A percentile compares a stretch with the other conserved stretches of the same genome.
phyloP scores from a whole-genome alignment of 2,888 invertebrate genomes.

The Eupithecia vulgata region DNA sequence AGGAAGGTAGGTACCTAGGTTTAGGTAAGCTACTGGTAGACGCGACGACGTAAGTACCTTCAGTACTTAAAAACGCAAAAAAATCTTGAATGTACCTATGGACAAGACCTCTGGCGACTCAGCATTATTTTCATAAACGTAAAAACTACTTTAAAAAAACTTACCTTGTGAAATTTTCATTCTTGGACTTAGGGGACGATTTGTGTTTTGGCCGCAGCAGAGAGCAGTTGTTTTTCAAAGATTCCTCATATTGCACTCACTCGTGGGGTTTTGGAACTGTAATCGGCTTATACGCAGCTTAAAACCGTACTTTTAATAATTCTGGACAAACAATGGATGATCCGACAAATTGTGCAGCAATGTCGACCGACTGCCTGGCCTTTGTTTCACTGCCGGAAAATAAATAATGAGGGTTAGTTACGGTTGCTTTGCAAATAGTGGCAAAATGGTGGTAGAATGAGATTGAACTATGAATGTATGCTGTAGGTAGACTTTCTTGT shows the following conservation, averaged over 20 bases:
- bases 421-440: background rate
- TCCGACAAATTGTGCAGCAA: slow-evolving; percentile 18
- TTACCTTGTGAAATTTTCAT: slow-evolving; percentile 31
- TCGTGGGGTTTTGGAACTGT: background rate
- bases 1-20: no score
- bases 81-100: background rate
- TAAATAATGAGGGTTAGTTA: slow-evolving; percentile 17
- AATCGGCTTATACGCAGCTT: slow-evolving; percentile 10
- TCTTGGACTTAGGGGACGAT: background rate
- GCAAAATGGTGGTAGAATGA: background rate
- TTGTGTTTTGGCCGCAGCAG: background rate
- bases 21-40: background rate
- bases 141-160: slow-evolving; percentile 13
- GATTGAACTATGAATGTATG: background rate
- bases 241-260: slow-evolving; percentile 15
- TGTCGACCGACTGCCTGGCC: slow-evolving; percentile 6
- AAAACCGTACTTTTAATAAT: background rate
- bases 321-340: slow-evolving; percentile 17
- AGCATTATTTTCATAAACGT: background rate
- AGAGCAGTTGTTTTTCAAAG: background rate
- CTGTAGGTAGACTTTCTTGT: background rate
- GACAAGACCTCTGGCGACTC: background rate
- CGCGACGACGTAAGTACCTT: background rate
- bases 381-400: slow-evolving; percentile 15
- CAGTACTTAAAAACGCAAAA: background rate